Evolutionary conservation across 2,797 vertebrate genomes (phyloP).

Genomic region (Buphagus erythrorhynchus): DNA sequence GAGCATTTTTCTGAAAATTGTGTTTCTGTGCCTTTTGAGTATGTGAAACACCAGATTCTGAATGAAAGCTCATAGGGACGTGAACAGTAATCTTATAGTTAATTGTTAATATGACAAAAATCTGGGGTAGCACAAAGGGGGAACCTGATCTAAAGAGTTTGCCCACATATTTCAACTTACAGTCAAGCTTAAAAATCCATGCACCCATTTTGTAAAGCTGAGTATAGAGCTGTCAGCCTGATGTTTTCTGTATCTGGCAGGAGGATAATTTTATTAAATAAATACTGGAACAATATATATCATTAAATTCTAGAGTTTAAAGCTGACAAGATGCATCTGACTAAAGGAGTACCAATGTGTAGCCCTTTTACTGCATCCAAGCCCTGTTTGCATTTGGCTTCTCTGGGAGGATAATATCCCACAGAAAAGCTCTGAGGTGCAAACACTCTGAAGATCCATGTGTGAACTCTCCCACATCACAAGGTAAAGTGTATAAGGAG

Average conservation of each 20-base stretch:
- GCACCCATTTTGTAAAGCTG: background rate
- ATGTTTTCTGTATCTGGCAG: background rate
- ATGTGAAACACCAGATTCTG: background rate
- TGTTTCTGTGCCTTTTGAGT: background rate
- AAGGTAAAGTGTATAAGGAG: background rate
- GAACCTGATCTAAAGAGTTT: background rate
- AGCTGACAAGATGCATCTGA: background rate
- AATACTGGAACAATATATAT: background rate
- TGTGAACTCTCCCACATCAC: rapidly evolving
- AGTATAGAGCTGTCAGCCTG: background rate
- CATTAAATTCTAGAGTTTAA: background rate
- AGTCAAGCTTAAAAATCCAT: background rate
- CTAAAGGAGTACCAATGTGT: background rate
- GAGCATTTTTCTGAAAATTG: background rate
- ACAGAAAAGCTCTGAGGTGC: background rate
- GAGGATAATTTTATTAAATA: background rate
- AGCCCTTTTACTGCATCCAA: background rate
- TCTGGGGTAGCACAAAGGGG: background rate
- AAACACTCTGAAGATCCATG: background rate
- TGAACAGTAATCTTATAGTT: background rate
- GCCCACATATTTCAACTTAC: background rate
- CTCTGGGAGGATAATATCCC: background rate
- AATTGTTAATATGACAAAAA: background rate
- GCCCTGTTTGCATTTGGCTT: background rate
- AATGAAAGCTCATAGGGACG: background rate